Percentiles rank a stretch among this genome's conserved stretches.
These are phyloP conservation scores for Epicauta chinensis DNA, from an alignment of 1,140 invertebrate genomes.

Conservation along the genomic window DNA sequence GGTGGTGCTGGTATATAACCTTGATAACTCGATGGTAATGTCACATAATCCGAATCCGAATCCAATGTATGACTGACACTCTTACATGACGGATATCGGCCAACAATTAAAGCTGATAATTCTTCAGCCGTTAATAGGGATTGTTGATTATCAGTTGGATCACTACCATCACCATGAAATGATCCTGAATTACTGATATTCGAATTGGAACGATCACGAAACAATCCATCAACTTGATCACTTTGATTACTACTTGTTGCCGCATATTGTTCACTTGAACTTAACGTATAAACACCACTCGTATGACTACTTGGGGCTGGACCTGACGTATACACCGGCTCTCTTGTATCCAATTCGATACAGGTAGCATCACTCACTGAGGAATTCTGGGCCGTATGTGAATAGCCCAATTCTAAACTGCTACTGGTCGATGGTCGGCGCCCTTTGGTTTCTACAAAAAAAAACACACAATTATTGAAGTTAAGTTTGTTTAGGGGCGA, in stretches of 20 bases:
- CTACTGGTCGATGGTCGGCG: conserved; percentile 62
- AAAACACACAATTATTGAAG: not conserved
- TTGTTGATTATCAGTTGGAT: conserved; percentile 72
- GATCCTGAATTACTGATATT: conserved; percentile 66
- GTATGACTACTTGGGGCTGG: conserved; percentile 62
- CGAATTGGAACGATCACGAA: conserved; percentile 63
- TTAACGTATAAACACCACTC: conserved; percentile 69
- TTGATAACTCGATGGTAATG: conserved; percentile 62
- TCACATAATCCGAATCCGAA: conserved; percentile 83
- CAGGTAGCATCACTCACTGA: conserved; percentile 58
- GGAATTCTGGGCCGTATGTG: conserved; percentile 77
- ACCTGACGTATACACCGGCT: conserved; percentile 46
- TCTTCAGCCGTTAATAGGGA: conserved; percentile 69
- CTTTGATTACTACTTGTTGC: conserved; percentile 35
- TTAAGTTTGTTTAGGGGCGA: too few relatives aligned
- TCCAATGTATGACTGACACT: conserved; percentile 77
- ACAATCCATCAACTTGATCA: conserved; percentile 49
- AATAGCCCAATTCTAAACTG: conserved; percentile 72
- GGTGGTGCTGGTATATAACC: conserved; percentile 59
- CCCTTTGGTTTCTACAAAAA: conserved; percentile 49
- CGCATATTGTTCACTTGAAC: conserved; percentile 56
- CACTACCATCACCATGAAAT: conserved; percentile 78
- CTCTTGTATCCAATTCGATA: conserved; percentile 41
- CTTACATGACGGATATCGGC: conserved; percentile 69
- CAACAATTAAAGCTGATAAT: conserved; percentile 73